Percentiles rank a stretch among this genome's conserved stretches.
Evolutionary conservation across 1,140 invertebrate genomes (phyloP).

Genomic region (Arion vulgaris): DNA sequence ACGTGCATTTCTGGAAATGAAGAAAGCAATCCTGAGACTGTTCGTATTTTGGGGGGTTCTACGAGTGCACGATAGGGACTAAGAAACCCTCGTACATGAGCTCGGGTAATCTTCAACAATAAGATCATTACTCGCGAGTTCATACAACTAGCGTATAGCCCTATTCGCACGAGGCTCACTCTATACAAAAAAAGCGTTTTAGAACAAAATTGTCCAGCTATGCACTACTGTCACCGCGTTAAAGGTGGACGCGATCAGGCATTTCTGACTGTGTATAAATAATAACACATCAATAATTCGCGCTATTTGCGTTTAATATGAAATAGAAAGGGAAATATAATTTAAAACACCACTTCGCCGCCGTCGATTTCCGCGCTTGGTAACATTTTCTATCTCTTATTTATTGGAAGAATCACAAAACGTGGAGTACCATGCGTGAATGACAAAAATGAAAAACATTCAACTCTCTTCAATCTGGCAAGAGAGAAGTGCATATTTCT

Average conservation of each 20-base stretch:
- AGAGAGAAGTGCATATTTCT: constrained; percentile 12
- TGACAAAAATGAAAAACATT: not conserved
- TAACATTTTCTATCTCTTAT: not conserved
- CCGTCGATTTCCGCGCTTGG: not conserved
- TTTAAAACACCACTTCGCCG: too few species aligned
- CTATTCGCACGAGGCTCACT: not conserved
- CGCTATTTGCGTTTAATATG: constrained; percentile 16
- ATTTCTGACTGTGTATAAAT: constrained; percentile 1
- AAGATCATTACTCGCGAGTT: constrained; percentile 18
- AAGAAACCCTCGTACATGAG: constrained; percentile 20
- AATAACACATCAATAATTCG: constrained; percentile 16
- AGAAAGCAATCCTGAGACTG: not conserved
- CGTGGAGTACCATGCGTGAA: not conserved
- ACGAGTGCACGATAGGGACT: constrained; percentile 17
- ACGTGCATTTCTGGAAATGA: not conserved
- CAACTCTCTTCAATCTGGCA: not conserved
- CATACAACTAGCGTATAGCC: constrained; percentile 4
- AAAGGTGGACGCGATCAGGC: not conserved
- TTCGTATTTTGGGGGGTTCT: constrained; percentile 4
- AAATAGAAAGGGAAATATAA: not conserved
- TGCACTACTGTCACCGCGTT: not conserved
- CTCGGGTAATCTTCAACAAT: constrained; percentile 14
- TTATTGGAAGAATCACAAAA: constrained; percentile 2
- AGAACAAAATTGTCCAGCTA: not conserved
- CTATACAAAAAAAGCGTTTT: constrained; percentile 18